Conservation (phyloP, 2,888 invertebrate species). For the Ophion obscuratus region DNA sequence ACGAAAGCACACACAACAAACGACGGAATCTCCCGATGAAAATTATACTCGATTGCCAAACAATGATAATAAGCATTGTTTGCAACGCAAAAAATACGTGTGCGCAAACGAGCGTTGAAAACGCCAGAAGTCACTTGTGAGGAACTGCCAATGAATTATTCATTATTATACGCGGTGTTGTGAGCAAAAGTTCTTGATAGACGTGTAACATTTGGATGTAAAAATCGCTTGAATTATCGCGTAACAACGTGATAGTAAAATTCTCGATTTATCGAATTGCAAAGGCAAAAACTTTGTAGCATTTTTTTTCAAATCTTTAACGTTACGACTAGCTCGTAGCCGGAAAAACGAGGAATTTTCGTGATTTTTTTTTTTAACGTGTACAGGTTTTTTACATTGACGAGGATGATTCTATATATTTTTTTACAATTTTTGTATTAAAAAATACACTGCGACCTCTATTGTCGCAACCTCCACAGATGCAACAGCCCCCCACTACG, state of each 20-base stretch:
- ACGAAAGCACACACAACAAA: conserved; percentile 10
- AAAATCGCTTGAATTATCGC: neutral
- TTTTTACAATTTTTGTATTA: too few species aligned
- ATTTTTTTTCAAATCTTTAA: neutral
- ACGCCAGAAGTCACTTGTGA: conserved; percentile 33
- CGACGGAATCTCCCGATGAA: conserved; percentile 51
- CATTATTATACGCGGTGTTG: conserved; percentile 10
- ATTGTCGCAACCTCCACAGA: too few species aligned
- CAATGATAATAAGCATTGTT: conserved; percentile 41
- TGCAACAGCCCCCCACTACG: too few species aligned
- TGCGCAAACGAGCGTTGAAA: neutral
- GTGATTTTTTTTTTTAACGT: neutral
- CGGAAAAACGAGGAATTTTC: too few species aligned
- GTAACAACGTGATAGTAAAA: neutral
- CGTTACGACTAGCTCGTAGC: too few species aligned
- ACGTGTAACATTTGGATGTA: neutral
- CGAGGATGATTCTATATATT: too few species aligned
- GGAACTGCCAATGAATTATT: conserved; percentile 54
- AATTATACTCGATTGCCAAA: conserved; percentile 40
- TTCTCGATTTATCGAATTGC: neutral
- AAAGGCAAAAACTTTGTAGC: neutral
- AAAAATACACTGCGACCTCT: too few species aligned
- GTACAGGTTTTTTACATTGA: too few species aligned
- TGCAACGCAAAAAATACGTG: neutral
- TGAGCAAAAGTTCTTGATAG: conserved; percentile 12